Evolutionary conservation across 1,140 invertebrate species (phyloP).

Genomic region (Eubasilissa regina): DNA sequence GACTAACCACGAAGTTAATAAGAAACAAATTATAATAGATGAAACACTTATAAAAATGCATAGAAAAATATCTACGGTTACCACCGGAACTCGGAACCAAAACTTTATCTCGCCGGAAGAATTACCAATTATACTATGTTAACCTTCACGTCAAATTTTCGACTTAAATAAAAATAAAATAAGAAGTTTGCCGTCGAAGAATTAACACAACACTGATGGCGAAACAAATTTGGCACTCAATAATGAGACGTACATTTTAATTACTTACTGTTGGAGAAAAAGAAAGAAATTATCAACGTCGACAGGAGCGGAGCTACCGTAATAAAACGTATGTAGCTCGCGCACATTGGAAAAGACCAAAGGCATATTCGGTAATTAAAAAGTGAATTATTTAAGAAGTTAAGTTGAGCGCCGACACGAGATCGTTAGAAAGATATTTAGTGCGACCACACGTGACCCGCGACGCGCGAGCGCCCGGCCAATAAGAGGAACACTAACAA

Average conservation of each 20-base stretch:
- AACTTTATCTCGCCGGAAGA: too few species aligned
- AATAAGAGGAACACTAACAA: neutral
- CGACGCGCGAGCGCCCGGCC: neutral
- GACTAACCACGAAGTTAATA: too few species aligned
- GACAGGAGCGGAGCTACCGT: slow-evolving; percentile 9
- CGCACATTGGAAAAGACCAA: neutral
- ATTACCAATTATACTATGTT: too few species aligned
- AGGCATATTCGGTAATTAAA: slow-evolving; percentile 10
- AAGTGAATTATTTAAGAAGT: slow-evolving; percentile 25
- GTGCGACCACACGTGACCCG: neutral
- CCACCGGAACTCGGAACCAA: too few species aligned
- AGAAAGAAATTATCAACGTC: slow-evolving; percentile 34
- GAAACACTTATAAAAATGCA: too few species aligned
- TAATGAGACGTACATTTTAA: neutral
- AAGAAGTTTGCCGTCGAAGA: too few species aligned
- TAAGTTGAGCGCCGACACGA: slow-evolving; percentile 19
- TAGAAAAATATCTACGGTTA: too few species aligned
- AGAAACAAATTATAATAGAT: too few species aligned
- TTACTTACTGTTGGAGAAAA: slow-evolving; percentile 8
- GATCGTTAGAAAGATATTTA: slow-evolving; percentile 32
- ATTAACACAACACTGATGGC: too few species aligned
- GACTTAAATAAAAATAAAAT: too few species aligned
- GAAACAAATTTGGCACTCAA: too few species aligned
- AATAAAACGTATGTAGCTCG: neutral
- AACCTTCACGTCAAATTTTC: too few species aligned